Evolutionary conservation across 2,797 vertebrate genomes (phyloP).

Genomic region (Scleropages formosus): DNA sequence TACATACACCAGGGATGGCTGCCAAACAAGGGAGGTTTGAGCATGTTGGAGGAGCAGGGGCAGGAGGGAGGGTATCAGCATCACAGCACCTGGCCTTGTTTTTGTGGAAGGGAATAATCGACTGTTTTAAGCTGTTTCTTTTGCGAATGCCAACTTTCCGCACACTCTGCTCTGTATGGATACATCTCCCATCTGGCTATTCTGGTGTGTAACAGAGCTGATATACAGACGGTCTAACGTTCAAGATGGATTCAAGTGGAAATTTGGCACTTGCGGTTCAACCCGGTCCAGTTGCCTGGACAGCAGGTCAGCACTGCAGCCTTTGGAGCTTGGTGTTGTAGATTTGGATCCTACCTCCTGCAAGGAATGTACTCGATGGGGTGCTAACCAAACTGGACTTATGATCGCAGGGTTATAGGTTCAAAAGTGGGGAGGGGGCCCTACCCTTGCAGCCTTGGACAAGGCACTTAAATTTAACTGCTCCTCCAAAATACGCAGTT

Average conservation of each 20-base stretch:
- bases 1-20: conserved; percentile 35
- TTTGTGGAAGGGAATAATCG: neutral
- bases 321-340: too few species aligned
- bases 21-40: conserved; percentile 26
- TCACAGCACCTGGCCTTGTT: conserved; percentile 35
- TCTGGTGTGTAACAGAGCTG: neutral
- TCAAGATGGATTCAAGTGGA: neutral
- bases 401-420: too few species aligned
- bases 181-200: neutral
- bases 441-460: too few species aligned
- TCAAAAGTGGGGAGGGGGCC: too few species aligned
- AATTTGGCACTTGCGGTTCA: too few species aligned
- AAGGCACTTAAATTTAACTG: neutral
- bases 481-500: neutral
- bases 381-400: too few species aligned
- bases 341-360: too few species aligned
- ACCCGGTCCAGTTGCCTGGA: too few species aligned
- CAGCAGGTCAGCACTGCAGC: too few species aligned
- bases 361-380: too few species aligned
- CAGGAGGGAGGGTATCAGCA: conserved; percentile 36
- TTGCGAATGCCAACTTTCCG: conserved; percentile 4
- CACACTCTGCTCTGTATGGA: neutral
- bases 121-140: neutral
- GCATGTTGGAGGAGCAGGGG: conserved; percentile 4
- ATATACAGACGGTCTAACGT: neutral